Percentiles rank a stretch among this genome's conserved stretches.
Conservation (phyloP, 2,113 vertebrate genomes). For the Elgaria multicarinata region DNA sequence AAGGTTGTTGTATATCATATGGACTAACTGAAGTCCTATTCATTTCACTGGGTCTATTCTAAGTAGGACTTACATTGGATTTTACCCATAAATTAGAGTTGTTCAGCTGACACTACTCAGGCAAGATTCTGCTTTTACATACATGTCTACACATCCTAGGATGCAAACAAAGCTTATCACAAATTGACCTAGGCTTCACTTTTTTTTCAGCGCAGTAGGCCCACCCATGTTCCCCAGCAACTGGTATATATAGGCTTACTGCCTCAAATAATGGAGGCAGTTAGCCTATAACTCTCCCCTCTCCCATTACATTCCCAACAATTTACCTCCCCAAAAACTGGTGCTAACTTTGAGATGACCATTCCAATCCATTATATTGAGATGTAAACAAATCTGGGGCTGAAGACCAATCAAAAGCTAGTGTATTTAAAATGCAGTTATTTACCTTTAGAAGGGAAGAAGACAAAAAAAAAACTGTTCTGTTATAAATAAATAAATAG, state of each 20-base stretch:
- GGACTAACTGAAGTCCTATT: too few species aligned
- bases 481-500: background rate
- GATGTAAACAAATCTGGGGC: background rate
- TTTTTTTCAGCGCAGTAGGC: background rate
- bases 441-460: background rate
- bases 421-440: background rate
- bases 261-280: too few species aligned
- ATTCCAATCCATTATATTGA: background rate
- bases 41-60: too few species aligned
- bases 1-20: background rate
- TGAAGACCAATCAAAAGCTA: background rate
- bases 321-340: background rate
- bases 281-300: too few species aligned
- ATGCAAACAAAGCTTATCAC: background rate
- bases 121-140: background rate
- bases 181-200: background rate
- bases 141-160: background rate
- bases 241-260: too few species aligned
- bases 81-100: background rate
- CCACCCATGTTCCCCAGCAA: too few species aligned
- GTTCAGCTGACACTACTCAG: background rate
- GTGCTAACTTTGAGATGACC: background rate
- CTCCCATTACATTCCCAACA: background rate
- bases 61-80: too few species aligned
- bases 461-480: too few species aligned